Percentiles rank a stretch among this genome's conserved stretches.
These are phyloP conservation scores for Sternotherus odoratus DNA, from an alignment of 2,797 vertebrate genomes.

Conservation along the genomic window DNA sequence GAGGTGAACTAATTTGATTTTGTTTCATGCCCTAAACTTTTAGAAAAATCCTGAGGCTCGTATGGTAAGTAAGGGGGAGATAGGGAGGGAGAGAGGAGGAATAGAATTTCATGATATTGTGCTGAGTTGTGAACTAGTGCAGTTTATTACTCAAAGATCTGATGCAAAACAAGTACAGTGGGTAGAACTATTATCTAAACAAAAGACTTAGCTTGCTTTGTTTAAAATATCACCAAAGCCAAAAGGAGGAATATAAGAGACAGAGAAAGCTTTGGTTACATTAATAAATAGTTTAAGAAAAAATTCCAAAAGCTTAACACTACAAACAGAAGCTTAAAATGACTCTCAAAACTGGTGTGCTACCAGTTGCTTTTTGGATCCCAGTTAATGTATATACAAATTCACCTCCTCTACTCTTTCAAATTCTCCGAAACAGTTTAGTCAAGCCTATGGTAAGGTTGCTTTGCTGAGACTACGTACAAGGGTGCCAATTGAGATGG, in stretches of 20 bases:
- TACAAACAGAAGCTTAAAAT: not conserved
- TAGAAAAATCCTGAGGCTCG: not conserved
- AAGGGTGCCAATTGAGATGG: not conserved
- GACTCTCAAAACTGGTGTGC: not conserved
- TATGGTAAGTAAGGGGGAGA: not conserved
- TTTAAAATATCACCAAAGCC: not conserved
- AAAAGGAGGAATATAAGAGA: not conserved
- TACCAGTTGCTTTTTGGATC: not conserved
- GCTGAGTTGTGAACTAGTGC: not conserved
- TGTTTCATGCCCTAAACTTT: not conserved
- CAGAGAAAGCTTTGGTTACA: not conserved
- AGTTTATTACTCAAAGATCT: accelerated
- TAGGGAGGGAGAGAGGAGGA: not conserved
- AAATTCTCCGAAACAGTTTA: not conserved
- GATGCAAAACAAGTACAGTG: not conserved
- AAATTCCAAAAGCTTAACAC: not conserved
- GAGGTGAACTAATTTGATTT: not conserved
- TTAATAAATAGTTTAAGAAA: not conserved
- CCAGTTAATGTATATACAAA: not conserved
- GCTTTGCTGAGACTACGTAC: not conserved
- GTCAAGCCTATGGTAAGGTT: not conserved
- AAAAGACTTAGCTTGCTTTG: not conserved
- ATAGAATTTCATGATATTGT: not conserved
- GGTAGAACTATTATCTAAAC: not conserved
- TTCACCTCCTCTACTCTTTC: not conserved